Evolutionary conservation across 2,797 vertebrate species (phyloP), one percentile per base, ranked within the genome.

Genomic region (Myotis findleyi): DNA sequence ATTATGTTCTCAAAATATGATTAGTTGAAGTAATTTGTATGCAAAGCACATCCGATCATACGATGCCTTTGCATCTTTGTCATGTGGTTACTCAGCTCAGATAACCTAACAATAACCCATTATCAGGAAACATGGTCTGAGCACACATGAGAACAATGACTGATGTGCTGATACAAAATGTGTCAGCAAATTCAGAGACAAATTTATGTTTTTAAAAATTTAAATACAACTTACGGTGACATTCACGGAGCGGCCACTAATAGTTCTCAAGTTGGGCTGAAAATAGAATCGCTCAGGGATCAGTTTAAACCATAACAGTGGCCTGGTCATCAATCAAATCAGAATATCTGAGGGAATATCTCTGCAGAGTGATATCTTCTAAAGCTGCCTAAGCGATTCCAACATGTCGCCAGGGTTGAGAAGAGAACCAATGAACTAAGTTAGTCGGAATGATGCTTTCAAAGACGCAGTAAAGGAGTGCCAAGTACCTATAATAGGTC

Each of bases 1-100:
- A 96, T 97, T 97, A 96, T 76, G 30, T 33, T 91, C 79, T 84
- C 89, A 91, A 91, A 93, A 84, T 87, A 87, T 66, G 89, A 93
- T 94, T 77, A 95, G 68, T 64, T 55, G 57, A 94, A 73, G 59
- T 41, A 49, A 89, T 87, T 84, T 66, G 30, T 64, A 91, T 77
- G 72, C 84, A 73, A 66, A 38, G 13, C 55, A 57, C 49, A 71
- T 64, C 55, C 5, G 9, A 17, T 73, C 36, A n/a, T 20, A 53
- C 21, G 59, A 9, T 41, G 55, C 47, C 51, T 75, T 92, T 76
- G 64, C 8, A 30, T 82, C 27, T 71, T 66, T 41, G 64, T 68
- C 66, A 10, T 12, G 23, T 75, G 83, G 27, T 16, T 4, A 9
- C 55, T 77, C 51, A n/a, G 69, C 49, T 80, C 53, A 47, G 51